A percentile compares a stretch with the other conserved stretches of the same genome.
Conservation (phyloP, 2,888 invertebrate species). For the Dynastes hyllus region DNA sequence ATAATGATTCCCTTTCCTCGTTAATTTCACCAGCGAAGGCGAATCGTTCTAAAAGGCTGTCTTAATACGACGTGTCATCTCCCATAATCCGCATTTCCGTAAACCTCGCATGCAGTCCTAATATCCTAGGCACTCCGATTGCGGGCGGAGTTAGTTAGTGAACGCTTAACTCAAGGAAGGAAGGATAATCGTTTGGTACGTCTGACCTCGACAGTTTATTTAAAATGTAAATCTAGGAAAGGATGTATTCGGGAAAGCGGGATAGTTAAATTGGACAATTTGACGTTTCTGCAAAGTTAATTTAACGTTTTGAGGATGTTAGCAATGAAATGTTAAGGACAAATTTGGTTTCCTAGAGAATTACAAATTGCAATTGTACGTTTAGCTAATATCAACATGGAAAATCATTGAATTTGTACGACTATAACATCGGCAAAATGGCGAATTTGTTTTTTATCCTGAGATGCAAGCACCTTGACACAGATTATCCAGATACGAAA, state of each 20-base stretch:
- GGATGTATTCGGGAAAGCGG: not conserved
- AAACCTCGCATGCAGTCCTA: not conserved
- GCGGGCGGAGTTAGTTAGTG: not conserved
- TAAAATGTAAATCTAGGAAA: constrained; percentile 11
- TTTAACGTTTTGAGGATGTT: constrained; percentile 9
- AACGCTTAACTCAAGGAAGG: not conserved
- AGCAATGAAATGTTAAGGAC: not conserved
- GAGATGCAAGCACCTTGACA: too few species aligned
- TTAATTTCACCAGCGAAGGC: not conserved
- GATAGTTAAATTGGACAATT: constrained; percentile 17
- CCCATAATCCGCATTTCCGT: constrained; percentile 2
- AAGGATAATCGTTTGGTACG: constrained; percentile 24
- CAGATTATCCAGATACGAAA: too few species aligned
- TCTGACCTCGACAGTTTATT: constrained; percentile 7
- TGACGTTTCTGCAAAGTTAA: not conserved
- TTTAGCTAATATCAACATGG: not conserved
- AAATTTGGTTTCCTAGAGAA: not conserved
- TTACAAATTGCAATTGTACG: not conserved
- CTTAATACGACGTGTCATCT: not conserved
- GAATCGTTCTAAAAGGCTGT: constrained; percentile 3
- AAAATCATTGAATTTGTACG: too few species aligned
- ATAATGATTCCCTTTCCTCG: constrained; percentile 16
- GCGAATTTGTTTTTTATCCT: too few species aligned
- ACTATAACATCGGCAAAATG: too few species aligned
- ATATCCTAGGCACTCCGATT: not conserved